A percentile compares a stretch with the other conserved stretches of the same genome.
These are phyloP conservation scores for Macropodus opercularis DNA, from an alignment of 2,797 vertebrate species.

Conservation along the genomic window DNA sequence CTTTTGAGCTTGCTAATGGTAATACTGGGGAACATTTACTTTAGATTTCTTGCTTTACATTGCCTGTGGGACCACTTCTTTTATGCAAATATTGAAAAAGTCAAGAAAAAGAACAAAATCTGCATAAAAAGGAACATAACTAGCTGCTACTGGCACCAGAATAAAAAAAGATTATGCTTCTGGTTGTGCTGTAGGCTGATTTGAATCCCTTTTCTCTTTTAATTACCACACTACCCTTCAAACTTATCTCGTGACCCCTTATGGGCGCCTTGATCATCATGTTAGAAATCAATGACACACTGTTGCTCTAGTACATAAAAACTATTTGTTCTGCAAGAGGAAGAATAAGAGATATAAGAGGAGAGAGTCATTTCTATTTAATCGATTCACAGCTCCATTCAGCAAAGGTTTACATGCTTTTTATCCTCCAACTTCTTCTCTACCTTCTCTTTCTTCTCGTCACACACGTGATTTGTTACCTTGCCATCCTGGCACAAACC, in stretches of 20 bases:
- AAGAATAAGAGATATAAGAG: slow-evolving; percentile 1
- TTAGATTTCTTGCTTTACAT: not conserved
- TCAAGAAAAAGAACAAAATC: not conserved
- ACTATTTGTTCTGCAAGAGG: slow-evolving; percentile 19
- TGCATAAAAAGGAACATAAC: not conserved
- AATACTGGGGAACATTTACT: not conserved
- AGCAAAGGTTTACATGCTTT: slow-evolving; percentile 20
- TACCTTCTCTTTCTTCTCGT: slow-evolving; percentile 27
- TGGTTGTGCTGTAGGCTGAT: not conserved
- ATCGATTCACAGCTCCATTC: slow-evolving; percentile 21
- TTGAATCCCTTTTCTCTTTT: not conserved
- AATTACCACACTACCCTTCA: not conserved
- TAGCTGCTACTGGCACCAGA: not conserved
- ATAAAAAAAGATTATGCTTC: not conserved
- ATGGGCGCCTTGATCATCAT: not conserved
- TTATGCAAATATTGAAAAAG: not conserved
- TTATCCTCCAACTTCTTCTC: slow-evolving; percentile 25
- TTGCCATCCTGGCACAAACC: slow-evolving; percentile 32
- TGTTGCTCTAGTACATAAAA: not conserved
- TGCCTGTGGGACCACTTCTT: not conserved
- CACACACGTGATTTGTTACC: slow-evolving; percentile 42
- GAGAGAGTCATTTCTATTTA: slow-evolving; percentile 26
- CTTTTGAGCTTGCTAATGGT: not conserved
- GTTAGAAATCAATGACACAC: not conserved
- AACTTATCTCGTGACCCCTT: not conserved